Evolutionary conservation across 2,113 vertebrate species (phyloP), one percentile per base, ranked within the genome.

Genomic region (Pycnonotus jocosus): DNA sequence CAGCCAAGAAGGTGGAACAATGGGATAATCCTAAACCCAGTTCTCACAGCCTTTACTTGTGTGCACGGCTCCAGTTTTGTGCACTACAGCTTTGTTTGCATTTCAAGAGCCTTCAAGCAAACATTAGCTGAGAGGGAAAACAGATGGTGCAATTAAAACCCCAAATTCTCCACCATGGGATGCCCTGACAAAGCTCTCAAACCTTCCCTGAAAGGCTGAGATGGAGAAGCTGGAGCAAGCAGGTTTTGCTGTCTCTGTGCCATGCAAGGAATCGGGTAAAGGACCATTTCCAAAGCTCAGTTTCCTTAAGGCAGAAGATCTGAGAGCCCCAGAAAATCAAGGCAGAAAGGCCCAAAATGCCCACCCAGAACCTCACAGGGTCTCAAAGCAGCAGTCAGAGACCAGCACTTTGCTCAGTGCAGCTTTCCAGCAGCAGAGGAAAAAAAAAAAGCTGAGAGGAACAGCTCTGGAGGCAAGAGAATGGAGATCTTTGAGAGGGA

Each of bases 101-200:
- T 85, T 73, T 86, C 38, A 45, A 86, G 66, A 92, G 85, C 48
- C 58, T 93, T 82, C 82, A 48, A 84, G 51, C 38, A 89, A 93
- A 94, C 58, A 65, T 82, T 22, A 90, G 79, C 66, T 76, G 68
- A 48, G 70, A 93, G 30, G 42, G 14, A 77, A 93, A 93, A 60
- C 82, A 95, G 82, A 72, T 85, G 71, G 66, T 61, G 45, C 23
- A 77, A 88, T 88, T 91, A 92, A 90, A 90, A 23, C 56, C 71
- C 82, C 60, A 80, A 92, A 64, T 88, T 72, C 74, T 57, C 68
- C 76, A 58, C 44, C 4, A 42, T 0, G 0, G 54, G 86, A 54
- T 14, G 58, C 68, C 45, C 31, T 60, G 88, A 61, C 62, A 80
- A 69, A 82, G 42, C 69, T 88, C 50, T 56, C 66, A 45, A 72